Evolutionary conservation across 2,888 invertebrate genomes (phyloP), one percentile per base, ranked within the genome.

Genomic region (Drosophila neotestacea): DNA sequence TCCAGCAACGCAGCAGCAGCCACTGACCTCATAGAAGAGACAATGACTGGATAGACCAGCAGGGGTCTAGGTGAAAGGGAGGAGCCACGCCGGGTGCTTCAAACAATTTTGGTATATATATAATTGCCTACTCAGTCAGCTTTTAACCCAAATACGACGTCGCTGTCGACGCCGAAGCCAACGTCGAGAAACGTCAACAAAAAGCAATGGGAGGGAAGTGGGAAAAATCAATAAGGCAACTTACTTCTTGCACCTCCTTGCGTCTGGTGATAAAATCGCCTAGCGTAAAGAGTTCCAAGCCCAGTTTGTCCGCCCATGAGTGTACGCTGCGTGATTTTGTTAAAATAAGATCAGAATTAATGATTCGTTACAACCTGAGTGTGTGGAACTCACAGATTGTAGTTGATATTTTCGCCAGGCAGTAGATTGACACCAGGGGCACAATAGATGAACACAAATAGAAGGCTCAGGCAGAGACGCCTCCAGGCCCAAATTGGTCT

Each of bases 271-370:
- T 96, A 91, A 96, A 95, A 90, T 96, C 96, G 64, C 96, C 96
- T 86, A 96, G 95, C 91, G 96, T 95, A 93, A 95, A 96, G 79
- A 97, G 92, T 92, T 97, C 96, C 89, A 95, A 95, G 55, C 96
- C 96, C 76, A 96, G 93, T 92, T 96, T 96, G 91, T 96, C 95
- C 32, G 96, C 96, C 97, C 97, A 97, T 90, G 95, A 94, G 92
- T 95, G 95, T 60, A 96, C 96, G 83, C 96, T 96, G 73, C 96
- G 72, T 44, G 28, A 34, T 44, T 10, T 42, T 5, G 11, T 42
- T 42, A 16, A 4, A 9, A 34, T 42, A 51, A 62, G 34, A 61
- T 67, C 50, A 60, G 10, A 89, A 51, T 70, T 70, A 44, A 50
- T 63, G 66, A 62, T 70, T 36, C 39, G 34, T 27, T 41, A 32